phyloP scores from a whole-genome alignment of 2,797 vertebrate genomes.

The Rhyacichthys aspro region DNA sequence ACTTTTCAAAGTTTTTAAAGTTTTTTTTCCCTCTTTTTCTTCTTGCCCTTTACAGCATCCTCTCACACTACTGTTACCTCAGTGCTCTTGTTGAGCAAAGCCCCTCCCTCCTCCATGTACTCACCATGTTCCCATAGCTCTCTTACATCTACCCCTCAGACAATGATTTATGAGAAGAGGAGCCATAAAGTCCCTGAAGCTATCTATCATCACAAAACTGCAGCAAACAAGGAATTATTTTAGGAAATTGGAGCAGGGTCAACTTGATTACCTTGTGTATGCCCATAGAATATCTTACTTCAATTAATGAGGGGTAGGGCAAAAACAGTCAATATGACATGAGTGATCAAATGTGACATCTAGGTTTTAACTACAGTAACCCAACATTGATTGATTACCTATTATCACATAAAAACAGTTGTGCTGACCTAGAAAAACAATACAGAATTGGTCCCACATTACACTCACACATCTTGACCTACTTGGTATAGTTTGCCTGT shows the following conservation, averaged over 20 bases:
- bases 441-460: slow-evolving; percentile 58
- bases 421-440: slow-evolving; percentile 79
- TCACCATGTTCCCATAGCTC: slow-evolving; percentile 68
- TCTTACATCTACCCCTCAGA: slow-evolving; percentile 69
- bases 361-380: slow-evolving; percentile 48
- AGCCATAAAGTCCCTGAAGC: slow-evolving; percentile 81
- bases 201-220: slow-evolving; percentile 85
- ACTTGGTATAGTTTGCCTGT: slow-evolving; percentile 77
- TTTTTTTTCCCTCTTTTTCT: slow-evolving; percentile 51
- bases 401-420: slow-evolving; percentile 57
- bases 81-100: slow-evolving; percentile 38
- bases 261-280: slow-evolving; percentile 78
- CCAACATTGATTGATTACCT: slow-evolving; percentile 69
- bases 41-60: slow-evolving; percentile 64
- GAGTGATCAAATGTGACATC: slow-evolving; percentile 35
- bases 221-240: slow-evolving; percentile 87
- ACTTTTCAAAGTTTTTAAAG: slow-evolving; percentile 56
- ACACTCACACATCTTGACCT: slow-evolving; percentile 77
- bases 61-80: slow-evolving; percentile 42
- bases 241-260: slow-evolving; percentile 83
- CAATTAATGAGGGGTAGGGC: slow-evolving; percentile 71
- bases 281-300: slow-evolving; percentile 68
- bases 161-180: slow-evolving; percentile 85
- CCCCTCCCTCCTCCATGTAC: slow-evolving; percentile 51
- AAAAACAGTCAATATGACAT: slow-evolving; percentile 54